Conservation (phyloP, 2,113 vertebrate genomes). For the Albula glossodonta region DNA sequence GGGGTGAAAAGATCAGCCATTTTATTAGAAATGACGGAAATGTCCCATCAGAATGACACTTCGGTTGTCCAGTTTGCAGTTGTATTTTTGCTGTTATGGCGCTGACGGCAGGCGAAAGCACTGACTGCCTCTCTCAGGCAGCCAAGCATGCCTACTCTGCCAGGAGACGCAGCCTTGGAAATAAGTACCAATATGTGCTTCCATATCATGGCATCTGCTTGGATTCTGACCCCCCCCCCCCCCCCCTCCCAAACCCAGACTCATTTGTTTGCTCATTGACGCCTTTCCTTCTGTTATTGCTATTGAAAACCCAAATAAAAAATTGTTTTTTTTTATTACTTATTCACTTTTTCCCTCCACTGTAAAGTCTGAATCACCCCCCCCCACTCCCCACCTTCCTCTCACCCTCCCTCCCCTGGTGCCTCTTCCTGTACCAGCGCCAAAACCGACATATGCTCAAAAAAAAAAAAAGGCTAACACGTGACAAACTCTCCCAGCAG, state of each 20-base stretch:
- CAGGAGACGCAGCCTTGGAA: conserved; percentile 2
- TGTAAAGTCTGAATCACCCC: neutral
- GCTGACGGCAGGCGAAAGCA: too few relatives aligned
- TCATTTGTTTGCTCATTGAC: conserved; percentile 22
- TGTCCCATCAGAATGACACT: neutral
- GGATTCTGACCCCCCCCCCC: neutral
- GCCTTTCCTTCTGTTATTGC: conserved; percentile 11
- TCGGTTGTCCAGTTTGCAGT: neutral
- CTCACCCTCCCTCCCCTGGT: neutral
- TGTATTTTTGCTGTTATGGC: neutral
- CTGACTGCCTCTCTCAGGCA: neutral
- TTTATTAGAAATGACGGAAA: neutral
- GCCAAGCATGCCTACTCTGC: neutral
- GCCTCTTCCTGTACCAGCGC: conserved; percentile 30
- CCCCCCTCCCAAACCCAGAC: neutral
- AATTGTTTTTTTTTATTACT: neutral
- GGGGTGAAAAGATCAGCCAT: neutral
- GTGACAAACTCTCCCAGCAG: neutral
- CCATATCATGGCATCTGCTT: conserved; percentile 14
- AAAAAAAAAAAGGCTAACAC: conserved; percentile 14
- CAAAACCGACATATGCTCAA: conserved; percentile 50
- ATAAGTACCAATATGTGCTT: conserved; percentile 22
- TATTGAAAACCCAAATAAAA: neutral
- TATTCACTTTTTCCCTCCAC: neutral
- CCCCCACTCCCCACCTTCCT: neutral